A percentile compares a stretch with the other conserved stretches of the same genome.
Conservation (phyloP, 2,113 vertebrate genomes). For the Athene cunicularia region DNA sequence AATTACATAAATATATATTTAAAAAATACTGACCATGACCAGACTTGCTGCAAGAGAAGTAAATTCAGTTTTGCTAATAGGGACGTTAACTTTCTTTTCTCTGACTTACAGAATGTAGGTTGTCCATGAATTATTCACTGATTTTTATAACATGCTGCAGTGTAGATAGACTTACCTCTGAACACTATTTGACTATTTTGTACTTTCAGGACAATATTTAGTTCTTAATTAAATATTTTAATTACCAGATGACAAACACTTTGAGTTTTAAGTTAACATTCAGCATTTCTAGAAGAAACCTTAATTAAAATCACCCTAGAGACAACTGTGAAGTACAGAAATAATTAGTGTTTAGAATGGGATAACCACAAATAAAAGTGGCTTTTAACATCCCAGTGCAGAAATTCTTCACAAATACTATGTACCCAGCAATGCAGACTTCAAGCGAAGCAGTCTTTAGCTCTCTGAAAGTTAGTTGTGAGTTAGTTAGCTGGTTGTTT, state of each 20-base stretch:
- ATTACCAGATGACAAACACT: neutral
- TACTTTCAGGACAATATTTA: neutral
- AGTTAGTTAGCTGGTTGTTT: neutral
- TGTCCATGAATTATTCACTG: neutral
- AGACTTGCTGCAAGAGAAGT: neutral
- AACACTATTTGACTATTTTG: neutral
- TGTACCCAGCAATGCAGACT: neutral
- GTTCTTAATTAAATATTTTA: slow-evolving; percentile 5
- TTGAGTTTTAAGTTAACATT: neutral
- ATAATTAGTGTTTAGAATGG: neutral
- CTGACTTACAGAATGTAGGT: neutral
- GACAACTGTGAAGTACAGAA: neutral
- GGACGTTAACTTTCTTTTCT: neutral
- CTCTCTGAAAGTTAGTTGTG: neutral
- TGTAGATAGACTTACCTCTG: neutral
- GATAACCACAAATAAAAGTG: neutral
- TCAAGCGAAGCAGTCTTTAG: neutral
- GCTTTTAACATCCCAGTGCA: neutral
- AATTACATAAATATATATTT: accelerated
- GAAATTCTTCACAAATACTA: neutral
- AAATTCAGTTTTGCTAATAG: neutral
- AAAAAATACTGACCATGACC: neutral
- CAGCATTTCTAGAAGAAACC: neutral
- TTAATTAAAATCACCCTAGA: neutral
- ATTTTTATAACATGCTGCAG: neutral